Percentiles rank a stretch among this genome's conserved stretches.
Evolutionary conservation across 2,113 vertebrate genomes (phyloP).

Genomic region (Oxyura jamaicensis): DNA sequence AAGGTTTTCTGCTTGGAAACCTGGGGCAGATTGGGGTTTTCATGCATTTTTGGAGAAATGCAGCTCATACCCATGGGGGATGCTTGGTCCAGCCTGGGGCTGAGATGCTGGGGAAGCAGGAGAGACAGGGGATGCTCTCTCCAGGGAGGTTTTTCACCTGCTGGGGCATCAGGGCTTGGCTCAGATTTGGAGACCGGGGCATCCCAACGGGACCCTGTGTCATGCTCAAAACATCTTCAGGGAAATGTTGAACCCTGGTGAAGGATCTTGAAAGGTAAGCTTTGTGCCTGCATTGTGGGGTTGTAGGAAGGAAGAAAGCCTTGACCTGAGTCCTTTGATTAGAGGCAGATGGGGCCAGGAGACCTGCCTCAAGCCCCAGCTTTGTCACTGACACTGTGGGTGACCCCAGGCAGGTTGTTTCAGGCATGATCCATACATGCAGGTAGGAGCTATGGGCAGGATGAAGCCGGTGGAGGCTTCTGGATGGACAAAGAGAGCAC

Average conservation of each 20-base stretch:
- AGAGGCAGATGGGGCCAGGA: background rate
- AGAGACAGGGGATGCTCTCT: background rate
- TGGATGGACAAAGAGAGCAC: background rate
- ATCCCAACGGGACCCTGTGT: background rate
- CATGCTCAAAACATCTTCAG: background rate
- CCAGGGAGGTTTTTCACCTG: background rate
- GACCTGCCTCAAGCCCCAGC: background rate
- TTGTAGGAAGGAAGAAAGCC: background rate
- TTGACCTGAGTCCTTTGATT: background rate
- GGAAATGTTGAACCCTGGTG: background rate
- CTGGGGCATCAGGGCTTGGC: background rate
- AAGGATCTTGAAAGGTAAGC: background rate
- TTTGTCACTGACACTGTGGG: background rate
- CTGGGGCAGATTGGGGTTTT: background rate
- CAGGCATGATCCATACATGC: rapidly evolving
- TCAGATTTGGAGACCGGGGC: background rate
- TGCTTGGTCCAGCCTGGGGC: background rate
- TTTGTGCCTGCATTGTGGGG: background rate
- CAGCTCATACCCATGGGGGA: background rate
- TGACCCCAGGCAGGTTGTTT: background rate
- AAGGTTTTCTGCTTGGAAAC: background rate
- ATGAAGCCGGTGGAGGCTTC: background rate
- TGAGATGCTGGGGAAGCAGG: background rate
- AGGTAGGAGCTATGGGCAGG: background rate
- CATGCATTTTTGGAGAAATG: background rate